Evolutionary conservation across 1,140 invertebrate genomes (phyloP).

Genomic region (Acyrthosiphon pisum): DNA sequence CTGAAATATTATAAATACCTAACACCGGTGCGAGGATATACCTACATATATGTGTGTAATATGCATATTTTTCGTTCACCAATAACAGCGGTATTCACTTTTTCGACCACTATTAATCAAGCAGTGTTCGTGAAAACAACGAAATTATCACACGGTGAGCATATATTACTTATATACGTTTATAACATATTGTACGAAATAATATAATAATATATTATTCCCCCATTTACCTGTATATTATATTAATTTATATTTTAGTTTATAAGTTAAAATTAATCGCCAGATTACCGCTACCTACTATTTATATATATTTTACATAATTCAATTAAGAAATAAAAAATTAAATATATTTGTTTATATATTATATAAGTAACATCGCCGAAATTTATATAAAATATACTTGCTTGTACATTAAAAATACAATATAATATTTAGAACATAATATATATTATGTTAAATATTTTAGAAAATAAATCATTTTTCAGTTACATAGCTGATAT

Average conservation of each 20-base stretch:
- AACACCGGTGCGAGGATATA: not conserved
- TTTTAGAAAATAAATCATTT: not conserved
- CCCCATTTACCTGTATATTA: not conserved
- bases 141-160: not conserved
- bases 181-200: not conserved
- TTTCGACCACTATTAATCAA: not conserved
- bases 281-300: not conserved
- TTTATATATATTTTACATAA: no score
- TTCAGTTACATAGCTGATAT: not conserved
- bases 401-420: not conserved
- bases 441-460: not conserved
- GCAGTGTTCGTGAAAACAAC: slow-evolving; percentile 13
- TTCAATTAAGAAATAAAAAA: not conserved
- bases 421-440: no score
- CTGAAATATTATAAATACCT: slow-evolving; percentile 16
- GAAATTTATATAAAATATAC: not conserved
- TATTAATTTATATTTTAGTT: not conserved
- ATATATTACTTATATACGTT: not conserved
- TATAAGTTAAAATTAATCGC: not conserved
- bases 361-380: not conserved
- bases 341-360: no score
- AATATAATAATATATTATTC: not conserved
- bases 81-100: not conserved
- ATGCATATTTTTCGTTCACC: slow-evolving; percentile 12
- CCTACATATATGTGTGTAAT: not conserved